These are phyloP conservation scores for Ectropis crepuscularia DNA, from an alignment of 2,888 invertebrate species.

Conservation along the genomic window DNA sequence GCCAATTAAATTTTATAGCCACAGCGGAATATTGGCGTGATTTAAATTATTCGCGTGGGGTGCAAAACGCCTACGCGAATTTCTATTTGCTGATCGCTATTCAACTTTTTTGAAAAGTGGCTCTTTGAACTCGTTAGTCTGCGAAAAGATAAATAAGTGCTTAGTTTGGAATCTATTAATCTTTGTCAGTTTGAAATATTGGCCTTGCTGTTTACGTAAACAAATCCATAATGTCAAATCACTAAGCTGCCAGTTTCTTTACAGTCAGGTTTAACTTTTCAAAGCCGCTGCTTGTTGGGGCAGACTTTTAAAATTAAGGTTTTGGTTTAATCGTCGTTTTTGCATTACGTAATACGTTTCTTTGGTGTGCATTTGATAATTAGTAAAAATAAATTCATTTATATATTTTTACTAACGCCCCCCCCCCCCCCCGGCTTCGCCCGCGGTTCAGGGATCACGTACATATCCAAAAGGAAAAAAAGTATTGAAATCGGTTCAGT, in stretches of 20 bases:
- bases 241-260: not conserved
- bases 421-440: too few relatives aligned
- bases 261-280: not conserved
- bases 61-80: conserved; percentile 1
- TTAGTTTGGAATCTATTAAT: not conserved
- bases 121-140: conserved; percentile 11
- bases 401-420: too few relatives aligned
- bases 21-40: not conserved
- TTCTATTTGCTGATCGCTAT: conserved; percentile 7
- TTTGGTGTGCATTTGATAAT: too few relatives aligned
- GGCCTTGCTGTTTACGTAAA: conserved; percentile 1
- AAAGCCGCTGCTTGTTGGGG: too few relatives aligned
- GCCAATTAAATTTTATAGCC: conserved; percentile 3
- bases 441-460: too few relatives aligned
- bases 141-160: conserved; percentile 6
- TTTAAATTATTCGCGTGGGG: conserved; percentile 23
- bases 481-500: too few relatives aligned
- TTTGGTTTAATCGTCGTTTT: too few relatives aligned
- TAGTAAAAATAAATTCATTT: too few relatives aligned
- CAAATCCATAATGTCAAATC: not conserved
- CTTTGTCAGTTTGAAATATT: conserved; percentile 9
- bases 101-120: conserved; percentile 16
- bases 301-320: too few relatives aligned
- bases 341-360: too few relatives aligned
- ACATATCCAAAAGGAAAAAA: too few relatives aligned